Conservation (phyloP, 1,140 invertebrate species). For the Pararge aegeria region DNA sequence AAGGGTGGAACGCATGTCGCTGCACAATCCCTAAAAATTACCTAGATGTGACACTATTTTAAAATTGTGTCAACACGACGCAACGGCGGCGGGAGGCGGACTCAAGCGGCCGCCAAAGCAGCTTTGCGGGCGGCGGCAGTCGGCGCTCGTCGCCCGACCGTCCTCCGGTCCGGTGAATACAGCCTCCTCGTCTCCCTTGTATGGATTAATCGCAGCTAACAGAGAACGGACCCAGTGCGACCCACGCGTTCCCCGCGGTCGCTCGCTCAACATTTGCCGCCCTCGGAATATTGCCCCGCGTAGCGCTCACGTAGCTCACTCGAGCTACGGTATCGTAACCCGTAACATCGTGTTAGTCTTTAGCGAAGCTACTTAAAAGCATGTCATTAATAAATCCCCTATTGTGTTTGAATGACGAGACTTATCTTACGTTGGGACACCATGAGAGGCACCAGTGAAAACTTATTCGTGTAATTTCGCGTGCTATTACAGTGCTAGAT, state of each 20-base stretch:
- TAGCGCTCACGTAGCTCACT: constrained; percentile 26
- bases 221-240: constrained; percentile 64
- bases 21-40: constrained; percentile 39
- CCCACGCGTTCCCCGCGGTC: constrained; percentile 62
- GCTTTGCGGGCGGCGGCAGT: constrained; percentile 48
- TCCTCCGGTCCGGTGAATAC: constrained; percentile 68
- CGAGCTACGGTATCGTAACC: constrained; percentile 44
- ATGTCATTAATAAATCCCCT: constrained; percentile 51
- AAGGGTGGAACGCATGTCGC: constrained; percentile 14
- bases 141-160: constrained; percentile 56
- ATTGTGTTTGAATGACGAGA: constrained; percentile 55
- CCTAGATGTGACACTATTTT: constrained; percentile 57
- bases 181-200: constrained; percentile 67
- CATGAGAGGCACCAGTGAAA: constrained; percentile 56
- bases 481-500: constrained; percentile 14
- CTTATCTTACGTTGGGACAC: constrained; percentile 55
- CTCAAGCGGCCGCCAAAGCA: constrained; percentile 35
- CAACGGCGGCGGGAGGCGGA: constrained; percentile 36
- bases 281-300: not conserved
- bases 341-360: constrained; percentile 39
- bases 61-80: constrained; percentile 70
- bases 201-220: constrained; percentile 70
- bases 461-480: constrained; percentile 45
- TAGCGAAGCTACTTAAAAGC: constrained; percentile 48
- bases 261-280: constrained; percentile 39